Evolutionary conservation across 2,888 invertebrate genomes (phyloP), one percentile per base, ranked within the genome.

Genomic region (Acanthosepion esculentum): DNA sequence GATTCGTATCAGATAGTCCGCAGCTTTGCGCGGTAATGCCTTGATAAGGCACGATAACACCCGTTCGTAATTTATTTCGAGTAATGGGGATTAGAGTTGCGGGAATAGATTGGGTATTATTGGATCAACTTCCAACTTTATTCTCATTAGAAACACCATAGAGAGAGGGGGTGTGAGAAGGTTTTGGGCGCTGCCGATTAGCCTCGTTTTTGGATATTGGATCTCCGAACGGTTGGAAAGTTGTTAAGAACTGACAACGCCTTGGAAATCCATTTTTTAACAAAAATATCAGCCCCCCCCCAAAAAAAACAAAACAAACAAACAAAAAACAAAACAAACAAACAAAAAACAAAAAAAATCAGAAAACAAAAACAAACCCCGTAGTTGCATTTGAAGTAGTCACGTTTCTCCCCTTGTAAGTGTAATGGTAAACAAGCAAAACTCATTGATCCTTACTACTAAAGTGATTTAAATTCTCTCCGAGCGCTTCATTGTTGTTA

Each of bases 21-120:
- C n/a, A n/a, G 78, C 78, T 78, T 78, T 78, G 12, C 78, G 33
- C 78, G 78, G 33, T 18, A n/a, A 10, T 78, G 78, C 78, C 78
- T 78, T 33, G 78, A 78, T 78, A 78, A 78, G 78, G n/a, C n/a
- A 78, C n/a, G 78, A 78, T 78, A n/a, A 78, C 78, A 78, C n/a
- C 10, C n/a, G 78, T 78, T 78, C 78, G 78, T 78, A 78, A 78
- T 78, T 78, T 78, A 78, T 78, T 78, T 78, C n/a, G 8, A 4
- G 78, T 10, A 33, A n/a, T n/a, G n/a, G 78, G n/a, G 78, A 78
- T 78, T 78, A 78, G n/a, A 15, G 78, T 78, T 10, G 78, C 8
- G 78, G n/a, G n/a, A 78, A 78, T n/a, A 5, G 78, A 33, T 12
- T 18, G 78, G n/a, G n/a, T 33, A 78, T 78, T 78, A 78, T 78